These are phyloP conservation scores for Drosophila buzzatii DNA, from an alignment of 2,888 invertebrate species.

Conservation along the genomic window DNA sequence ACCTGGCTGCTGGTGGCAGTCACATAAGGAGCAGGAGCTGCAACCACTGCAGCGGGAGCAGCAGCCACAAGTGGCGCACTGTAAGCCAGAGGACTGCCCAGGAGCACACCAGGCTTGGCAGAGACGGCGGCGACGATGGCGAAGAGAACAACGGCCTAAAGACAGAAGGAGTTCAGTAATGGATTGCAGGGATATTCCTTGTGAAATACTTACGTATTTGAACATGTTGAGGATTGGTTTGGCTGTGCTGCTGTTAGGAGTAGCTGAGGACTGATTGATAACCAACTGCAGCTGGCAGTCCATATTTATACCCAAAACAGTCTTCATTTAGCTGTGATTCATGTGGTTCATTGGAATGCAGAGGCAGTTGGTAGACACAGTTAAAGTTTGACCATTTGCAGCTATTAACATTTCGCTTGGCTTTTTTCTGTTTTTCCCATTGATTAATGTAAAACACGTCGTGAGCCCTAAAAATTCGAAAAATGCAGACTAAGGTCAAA, in stretches of 20 bases:
- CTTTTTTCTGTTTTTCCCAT: slow-evolving; percentile 10
- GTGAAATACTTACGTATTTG: slow-evolving; percentile 63
- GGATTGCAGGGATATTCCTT: neutral
- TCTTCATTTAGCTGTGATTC: slow-evolving; percentile 34
- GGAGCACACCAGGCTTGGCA: slow-evolving; percentile 60
- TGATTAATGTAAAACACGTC: slow-evolving; percentile 42
- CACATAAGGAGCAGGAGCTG: slow-evolving; percentile 56
- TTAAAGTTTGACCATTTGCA: slow-evolving; percentile 21
- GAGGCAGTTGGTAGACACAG: slow-evolving; percentile 12
- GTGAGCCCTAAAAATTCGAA: slow-evolving; percentile 6
- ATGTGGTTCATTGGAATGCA: slow-evolving; percentile 42
- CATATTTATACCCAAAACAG: slow-evolving; percentile 53
- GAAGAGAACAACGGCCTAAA: slow-evolving; percentile 63
- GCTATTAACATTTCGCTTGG: slow-evolving; percentile 12
- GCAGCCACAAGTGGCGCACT: slow-evolving; percentile 4
- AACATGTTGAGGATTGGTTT: slow-evolving; percentile 56
- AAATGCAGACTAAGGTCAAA: slow-evolving; percentile 24
- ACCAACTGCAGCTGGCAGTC: slow-evolving; percentile 9
- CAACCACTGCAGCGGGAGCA: slow-evolving; percentile 39
- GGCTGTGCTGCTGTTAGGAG: neutral
- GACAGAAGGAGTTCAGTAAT: neutral
- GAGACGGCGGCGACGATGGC: slow-evolving; percentile 68
- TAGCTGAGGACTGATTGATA: slow-evolving; percentile 51
- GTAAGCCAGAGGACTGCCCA: slow-evolving; percentile 49
- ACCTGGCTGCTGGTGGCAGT: slow-evolving; percentile 73